Conservation (phyloP, 2,113 vertebrate species). For the Rhinolophus sinicus region DNA sequence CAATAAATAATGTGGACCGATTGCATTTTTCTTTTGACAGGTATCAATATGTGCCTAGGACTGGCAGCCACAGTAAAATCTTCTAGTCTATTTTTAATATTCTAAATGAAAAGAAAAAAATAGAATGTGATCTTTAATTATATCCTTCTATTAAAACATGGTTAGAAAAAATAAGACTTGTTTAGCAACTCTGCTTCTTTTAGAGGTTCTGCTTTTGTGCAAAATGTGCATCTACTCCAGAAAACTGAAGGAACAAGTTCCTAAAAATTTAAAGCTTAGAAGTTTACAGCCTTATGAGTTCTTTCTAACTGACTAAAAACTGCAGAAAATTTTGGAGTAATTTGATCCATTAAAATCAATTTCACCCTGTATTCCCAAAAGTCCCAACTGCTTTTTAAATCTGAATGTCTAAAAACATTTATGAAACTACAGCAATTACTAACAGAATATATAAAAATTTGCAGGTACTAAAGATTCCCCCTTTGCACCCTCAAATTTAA, state of each 20-base stretch:
- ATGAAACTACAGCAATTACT: constrained; percentile 37
- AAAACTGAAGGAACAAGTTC: neutral
- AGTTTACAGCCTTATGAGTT: neutral
- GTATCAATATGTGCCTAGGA: neutral
- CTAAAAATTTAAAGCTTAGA: neutral
- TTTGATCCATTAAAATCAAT: constrained; percentile 32
- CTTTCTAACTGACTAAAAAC: constrained; percentile 42
- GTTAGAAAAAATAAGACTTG: neutral
- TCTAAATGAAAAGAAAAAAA: constrained; percentile 23
- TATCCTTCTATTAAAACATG: neutral
- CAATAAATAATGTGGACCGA: neutral
- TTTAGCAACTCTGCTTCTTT: constrained; percentile 4
- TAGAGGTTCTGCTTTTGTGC: constrained; percentile 13
- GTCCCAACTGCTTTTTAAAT: constrained; percentile 24
- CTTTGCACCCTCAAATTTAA: neutral
- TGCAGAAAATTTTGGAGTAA: neutral
- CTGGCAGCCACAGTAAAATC: neutral
- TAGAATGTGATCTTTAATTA: constrained; percentile 20
- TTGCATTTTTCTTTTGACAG: neutral
- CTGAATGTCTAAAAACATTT: neutral
- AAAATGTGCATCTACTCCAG: neutral
- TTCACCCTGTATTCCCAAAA: neutral
- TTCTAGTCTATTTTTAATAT: constrained; percentile 6
- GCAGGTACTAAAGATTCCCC: neutral
- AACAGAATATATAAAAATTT: constrained; percentile 18